A percentile compares a stretch with the other conserved stretches of the same genome.
These are phyloP conservation scores for Metallyticus violacea DNA, from an alignment of 2,888 invertebrate species.

Conservation along the genomic window DNA sequence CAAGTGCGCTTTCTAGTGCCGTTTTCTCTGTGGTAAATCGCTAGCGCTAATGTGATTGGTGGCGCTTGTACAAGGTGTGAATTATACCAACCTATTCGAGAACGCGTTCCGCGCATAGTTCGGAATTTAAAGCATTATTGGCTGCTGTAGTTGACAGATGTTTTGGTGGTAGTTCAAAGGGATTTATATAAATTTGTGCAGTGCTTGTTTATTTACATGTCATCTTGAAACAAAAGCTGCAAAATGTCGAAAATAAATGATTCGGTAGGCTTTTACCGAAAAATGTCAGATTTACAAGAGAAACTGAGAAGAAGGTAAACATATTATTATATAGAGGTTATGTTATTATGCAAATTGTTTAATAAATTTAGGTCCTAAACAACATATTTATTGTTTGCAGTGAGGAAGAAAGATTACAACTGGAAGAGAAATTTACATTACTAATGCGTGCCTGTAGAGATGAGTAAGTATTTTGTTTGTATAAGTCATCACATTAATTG, in stretches of 20 bases:
- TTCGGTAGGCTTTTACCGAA: slow-evolving; percentile 23
- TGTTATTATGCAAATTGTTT: not conserved
- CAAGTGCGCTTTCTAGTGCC: not conserved
- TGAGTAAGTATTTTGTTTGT: slow-evolving; percentile 30
- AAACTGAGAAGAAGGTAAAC: slow-evolving; percentile 31
- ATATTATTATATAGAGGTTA: not conserved
- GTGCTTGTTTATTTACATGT: not conserved
- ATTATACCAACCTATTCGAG: not conserved
- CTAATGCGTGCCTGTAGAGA: slow-evolving; percentile 27
- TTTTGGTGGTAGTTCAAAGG: slow-evolving; percentile 19
- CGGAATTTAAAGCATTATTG: not conserved
- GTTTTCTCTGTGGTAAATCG: not conserved
- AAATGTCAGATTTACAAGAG: slow-evolving; percentile 30
- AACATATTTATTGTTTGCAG: slow-evolving; percentile 17
- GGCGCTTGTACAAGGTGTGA: not conserved
- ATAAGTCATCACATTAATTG: no score
- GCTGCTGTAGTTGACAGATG: not conserved
- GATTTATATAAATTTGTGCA: not conserved
- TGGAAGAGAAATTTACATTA: slow-evolving; percentile 30
- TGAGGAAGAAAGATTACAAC: slow-evolving; percentile 30
- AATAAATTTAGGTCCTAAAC: not conserved
- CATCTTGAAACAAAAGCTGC: not conserved
- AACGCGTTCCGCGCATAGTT: not conserved
- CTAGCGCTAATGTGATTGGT: not conserved
- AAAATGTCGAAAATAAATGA: slow-evolving; percentile 26